These are phyloP conservation scores for Thunnus maccoyii DNA, from an alignment of 2,113 vertebrate species.

Conservation along the genomic window DNA sequence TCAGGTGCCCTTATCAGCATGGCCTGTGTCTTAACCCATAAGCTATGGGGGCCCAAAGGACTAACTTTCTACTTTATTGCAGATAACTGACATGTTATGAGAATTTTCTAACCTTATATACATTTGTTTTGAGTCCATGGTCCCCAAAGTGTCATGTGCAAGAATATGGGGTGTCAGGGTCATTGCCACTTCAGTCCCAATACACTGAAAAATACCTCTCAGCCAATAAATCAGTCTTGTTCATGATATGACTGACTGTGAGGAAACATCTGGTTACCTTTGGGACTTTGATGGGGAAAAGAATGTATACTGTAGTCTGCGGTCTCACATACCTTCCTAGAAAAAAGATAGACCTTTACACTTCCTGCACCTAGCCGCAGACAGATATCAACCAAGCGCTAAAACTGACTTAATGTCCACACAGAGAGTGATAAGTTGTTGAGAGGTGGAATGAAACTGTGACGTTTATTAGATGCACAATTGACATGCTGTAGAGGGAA, in stretches of 20 bases:
- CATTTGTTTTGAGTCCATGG: background rate
- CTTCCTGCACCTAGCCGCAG: background rate
- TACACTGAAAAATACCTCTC: no score
- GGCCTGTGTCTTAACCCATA: no score
- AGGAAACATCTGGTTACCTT: slow-evolving; percentile 6
- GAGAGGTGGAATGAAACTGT: slow-evolving; percentile 12
- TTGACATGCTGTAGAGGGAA: slow-evolving; percentile 1
- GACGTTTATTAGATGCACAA: slow-evolving; percentile 11
- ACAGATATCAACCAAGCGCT: slow-evolving; percentile 23
- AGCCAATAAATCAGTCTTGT: background rate
- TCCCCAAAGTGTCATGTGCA: background rate
- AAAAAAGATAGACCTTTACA: background rate
- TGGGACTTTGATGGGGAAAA: background rate
- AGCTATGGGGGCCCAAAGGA: no score
- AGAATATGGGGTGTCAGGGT: background rate
- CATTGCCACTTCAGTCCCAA: background rate
- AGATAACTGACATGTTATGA: no score
- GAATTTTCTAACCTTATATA: no score
- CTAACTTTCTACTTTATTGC: no score
- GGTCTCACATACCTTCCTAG: background rate
- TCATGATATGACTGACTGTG: background rate
- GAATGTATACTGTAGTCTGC: background rate
- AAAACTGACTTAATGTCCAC: slow-evolving; percentile 34
- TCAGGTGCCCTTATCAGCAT: no score
- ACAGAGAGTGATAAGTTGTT: slow-evolving; percentile 20